Evolutionary conservation across 2,113 vertebrate genomes (phyloP), one percentile per base, ranked within the genome.

Genomic region (Coryphaenoides rupestris): DNA sequence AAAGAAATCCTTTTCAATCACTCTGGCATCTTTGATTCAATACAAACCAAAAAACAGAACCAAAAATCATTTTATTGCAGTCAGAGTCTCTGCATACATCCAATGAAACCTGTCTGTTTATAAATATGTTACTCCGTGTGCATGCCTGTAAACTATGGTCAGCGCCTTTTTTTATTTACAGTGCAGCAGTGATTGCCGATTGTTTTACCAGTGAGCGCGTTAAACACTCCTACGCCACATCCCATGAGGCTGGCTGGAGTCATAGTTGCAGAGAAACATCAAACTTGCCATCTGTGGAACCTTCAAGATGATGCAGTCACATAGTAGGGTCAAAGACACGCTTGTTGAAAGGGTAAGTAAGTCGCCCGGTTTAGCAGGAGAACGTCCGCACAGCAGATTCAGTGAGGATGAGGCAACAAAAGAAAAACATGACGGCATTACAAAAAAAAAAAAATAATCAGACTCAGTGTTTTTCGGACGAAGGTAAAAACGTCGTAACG

Each of bases 1-100:
- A 89, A 88, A 89, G 58, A 81, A 74, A 69, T 82, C 81, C 86
- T 89, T 89, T 86, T 84, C 79, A 86, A 70, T 66, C 16, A 57
- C 24, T 56, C 56, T 69, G 19, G 26, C 68, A 52, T 65, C 19
- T n/a, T 3, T 58, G 21, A 58, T 14, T 16, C n/a, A 65, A 21
- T n/a, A n/a, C 58, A 53, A 55, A 24, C 19, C 13, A 40, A 55
- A 60, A 1, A 15, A 40, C 49, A 3, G 58, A 75, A 75, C 26
- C 40, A 57, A 68, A n/a, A 62, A 45, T 62, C 61, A 56, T 77
- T 87, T 77, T 84, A 87, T 82, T 87, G 76, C 55, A 63, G 6
- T 68, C 50, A n/a, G 58, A 67, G 15, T 23, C 67, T 58, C 19
- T 21, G 13, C 50, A 53, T 10, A 24, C 33, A 40, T 40, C 33